Conservation (phyloP, 2,888 invertebrate species). For the Lochmaea capreae region DNA sequence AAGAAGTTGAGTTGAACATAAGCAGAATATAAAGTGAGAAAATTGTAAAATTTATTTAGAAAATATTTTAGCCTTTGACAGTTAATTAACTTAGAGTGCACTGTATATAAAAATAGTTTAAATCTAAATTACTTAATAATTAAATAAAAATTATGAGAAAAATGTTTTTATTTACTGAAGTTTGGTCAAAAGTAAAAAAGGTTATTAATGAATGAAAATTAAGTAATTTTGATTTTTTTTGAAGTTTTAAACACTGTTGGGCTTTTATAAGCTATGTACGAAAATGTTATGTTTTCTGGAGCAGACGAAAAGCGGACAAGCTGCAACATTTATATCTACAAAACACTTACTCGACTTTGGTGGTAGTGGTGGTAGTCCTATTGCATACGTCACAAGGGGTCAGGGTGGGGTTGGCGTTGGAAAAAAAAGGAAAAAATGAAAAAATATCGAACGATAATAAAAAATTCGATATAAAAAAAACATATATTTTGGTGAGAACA, state of each 20-base stretch:
- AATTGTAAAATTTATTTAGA: too few relatives aligned
- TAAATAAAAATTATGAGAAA: too few relatives aligned
- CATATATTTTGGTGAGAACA: conserved; percentile 33
- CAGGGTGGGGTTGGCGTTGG: conserved; percentile 50
- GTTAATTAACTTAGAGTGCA: too few relatives aligned
- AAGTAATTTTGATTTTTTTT: too few relatives aligned
- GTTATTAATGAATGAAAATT: too few relatives aligned
- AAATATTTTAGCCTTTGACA: too few relatives aligned
- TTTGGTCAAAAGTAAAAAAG: too few relatives aligned
- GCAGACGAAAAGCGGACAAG: conserved; percentile 42
- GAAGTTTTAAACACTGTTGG: neutral
- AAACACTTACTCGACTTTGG: conserved; percentile 64
- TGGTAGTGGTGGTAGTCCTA: conserved; percentile 61
- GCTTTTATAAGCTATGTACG: conserved; percentile 37
- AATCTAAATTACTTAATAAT: too few relatives aligned
- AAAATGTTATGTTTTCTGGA: conserved; percentile 37
- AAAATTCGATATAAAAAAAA: conserved; percentile 52
- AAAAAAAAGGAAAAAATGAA: conserved; percentile 57
- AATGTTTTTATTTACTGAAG: too few relatives aligned
- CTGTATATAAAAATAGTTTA: too few relatives aligned
- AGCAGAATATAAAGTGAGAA: too few relatives aligned
- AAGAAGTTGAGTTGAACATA: too few relatives aligned
- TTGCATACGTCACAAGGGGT: conserved; percentile 55
- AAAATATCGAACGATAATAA: conserved; percentile 52
- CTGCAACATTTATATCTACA: conserved; percentile 42